These are phyloP conservation scores for Tamias sibiricus DNA, from an alignment of 2,113 vertebrate genomes.

Conservation along the genomic window DNA sequence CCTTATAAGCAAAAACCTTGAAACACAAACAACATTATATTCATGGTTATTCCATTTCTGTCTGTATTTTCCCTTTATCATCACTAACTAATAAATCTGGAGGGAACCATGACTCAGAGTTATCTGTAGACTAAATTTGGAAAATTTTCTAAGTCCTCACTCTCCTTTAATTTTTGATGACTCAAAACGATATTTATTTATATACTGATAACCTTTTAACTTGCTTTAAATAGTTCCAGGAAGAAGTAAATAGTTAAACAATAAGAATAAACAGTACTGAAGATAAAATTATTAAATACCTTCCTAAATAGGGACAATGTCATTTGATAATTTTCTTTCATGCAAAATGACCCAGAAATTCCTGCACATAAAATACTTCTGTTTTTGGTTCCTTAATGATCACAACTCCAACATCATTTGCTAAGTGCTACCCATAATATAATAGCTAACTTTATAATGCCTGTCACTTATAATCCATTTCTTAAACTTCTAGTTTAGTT, in stretches of 20 bases:
- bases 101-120: not conserved
- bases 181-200: not conserved
- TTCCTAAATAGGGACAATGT: not conserved
- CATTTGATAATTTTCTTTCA: not conserved
- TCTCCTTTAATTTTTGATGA: not conserved
- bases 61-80: not conserved
- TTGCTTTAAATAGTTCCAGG: not conserved
- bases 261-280: slow-evolving; percentile 1
- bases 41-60: not conserved
- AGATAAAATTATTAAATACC: not conserved
- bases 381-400: not conserved
- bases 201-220: not conserved
- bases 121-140: not conserved
- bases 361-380: not conserved
- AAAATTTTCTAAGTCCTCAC: not conserved
- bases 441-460: not conserved
- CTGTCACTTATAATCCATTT: not conserved
- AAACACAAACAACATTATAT: not conserved
- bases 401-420: not conserved
- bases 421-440: not conserved
- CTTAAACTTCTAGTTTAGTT: not conserved
- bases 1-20: not conserved
- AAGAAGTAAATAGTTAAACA: not conserved
- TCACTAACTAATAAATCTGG: not conserved
- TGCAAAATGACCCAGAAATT: not conserved